Base-by-base conservation (phyloP, 2,888 invertebrate species). In the Epistrophe grossulariae region DNA sequence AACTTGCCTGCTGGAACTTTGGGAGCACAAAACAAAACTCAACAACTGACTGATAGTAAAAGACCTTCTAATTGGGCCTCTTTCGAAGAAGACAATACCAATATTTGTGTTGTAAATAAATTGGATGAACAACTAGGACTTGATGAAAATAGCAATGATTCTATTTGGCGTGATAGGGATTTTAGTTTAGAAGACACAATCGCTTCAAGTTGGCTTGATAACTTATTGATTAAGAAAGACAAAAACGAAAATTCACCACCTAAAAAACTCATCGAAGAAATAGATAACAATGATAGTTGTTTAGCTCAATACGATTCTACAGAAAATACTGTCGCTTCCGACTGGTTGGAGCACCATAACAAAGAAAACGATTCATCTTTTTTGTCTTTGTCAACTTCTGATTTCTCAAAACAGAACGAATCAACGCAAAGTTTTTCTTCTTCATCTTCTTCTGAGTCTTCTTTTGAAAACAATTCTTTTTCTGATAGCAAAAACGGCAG, bases 281-380 rank as follows among this genome's bases (percentile, higher is more conserved):
- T 40, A 15, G 24, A 15, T 13, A 13, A 62, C 9, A 24, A 24
- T 62, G 40, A 19, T 11, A 68, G 48, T 50, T 50, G 6, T 38
- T 9, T 66, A 11, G 66, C 43, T 31, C 31, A 17, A 5, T 48
- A 48, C 8, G 66, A 66, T 66, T 66, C 66, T 35, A 45, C 45
- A 45, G 45, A 45, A 45, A n/a, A n/a, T 45, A 45, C n/a, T 17
- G 9, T 17, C 3, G 45, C 45, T 17, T 48, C 66, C 2, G 31
- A 66, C 0, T 68, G 24, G 19, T 15, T 52, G n/a, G 28, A 43
- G 9, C 50, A 24, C 0, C 17, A 8, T 6, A 24, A 24, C 24
- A 24, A 24, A 24, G 24, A 24, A 24, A 24, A 24, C 3, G 24
- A 2, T 24, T 24, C 24, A 3, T 24, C 24, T 24, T 24, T 24